These are phyloP conservation scores for Spinibarbus caldwelli DNA, from an alignment of 2,797 vertebrate genomes.

Conservation along the genomic window DNA sequence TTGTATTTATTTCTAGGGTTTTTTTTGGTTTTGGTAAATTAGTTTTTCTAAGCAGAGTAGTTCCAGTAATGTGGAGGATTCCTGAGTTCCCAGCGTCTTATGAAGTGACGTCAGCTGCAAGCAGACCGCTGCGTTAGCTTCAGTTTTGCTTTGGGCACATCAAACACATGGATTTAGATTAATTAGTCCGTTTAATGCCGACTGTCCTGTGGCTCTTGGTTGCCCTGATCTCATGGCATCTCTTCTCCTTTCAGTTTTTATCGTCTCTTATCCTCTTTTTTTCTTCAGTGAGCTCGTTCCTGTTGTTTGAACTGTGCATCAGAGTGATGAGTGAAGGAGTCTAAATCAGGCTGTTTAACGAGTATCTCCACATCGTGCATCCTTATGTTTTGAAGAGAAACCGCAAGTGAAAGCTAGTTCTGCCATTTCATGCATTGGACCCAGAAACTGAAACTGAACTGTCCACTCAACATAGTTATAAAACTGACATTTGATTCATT, in stretches of 20 bases:
- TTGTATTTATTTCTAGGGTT: slow-evolving; percentile 44
- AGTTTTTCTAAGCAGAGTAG: slow-evolving; percentile 17
- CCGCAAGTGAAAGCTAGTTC: not conserved
- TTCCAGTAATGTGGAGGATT: not conserved
- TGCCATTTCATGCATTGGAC: not conserved
- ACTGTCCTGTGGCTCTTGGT: slow-evolving; percentile 11
- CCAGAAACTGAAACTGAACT: not conserved
- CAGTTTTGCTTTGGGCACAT: not conserved
- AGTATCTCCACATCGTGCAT: not conserved
- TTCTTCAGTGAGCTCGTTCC: not conserved
- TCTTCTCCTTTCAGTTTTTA: not conserved
- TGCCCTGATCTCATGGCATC: not conserved
- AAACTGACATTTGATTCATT: not conserved
- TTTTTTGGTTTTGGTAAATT: slow-evolving; percentile 50
- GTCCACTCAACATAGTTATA: not conserved
- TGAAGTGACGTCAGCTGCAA: too few relatives aligned
- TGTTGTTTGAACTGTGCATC: not conserved
- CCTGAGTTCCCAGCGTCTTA: not conserved
- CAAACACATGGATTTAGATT: not conserved
- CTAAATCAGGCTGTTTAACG: not conserved
- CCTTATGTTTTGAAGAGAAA: not conserved
- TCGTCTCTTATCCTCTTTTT: not conserved
- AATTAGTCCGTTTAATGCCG: not conserved
- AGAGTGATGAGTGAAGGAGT: not conserved
- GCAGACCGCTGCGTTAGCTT: not conserved